Evolutionary conservation across 2,113 vertebrate species (phyloP), one percentile per base, ranked within the genome.

Genomic region (Anser cygnoides): DNA sequence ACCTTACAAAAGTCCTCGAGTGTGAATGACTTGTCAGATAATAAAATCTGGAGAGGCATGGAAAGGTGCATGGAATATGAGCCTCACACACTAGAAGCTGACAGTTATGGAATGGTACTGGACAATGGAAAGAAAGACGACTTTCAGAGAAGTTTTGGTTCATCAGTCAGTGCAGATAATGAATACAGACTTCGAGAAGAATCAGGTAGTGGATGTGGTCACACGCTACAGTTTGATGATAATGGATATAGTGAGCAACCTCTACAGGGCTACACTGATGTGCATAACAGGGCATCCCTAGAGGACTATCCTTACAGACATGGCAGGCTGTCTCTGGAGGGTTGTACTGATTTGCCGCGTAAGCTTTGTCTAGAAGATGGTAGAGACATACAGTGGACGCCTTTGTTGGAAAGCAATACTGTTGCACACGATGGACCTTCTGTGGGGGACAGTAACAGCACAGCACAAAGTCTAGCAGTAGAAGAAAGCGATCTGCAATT

Each of bases 1-100:
- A 49, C 14, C 14, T 91, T 96, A 73, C 50, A 87, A 29, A 96
- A 97, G 70, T 84, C 92, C 72, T 84, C 84, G 7, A 80, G 41
- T 18, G 29, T 91, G 35, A 97, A 90, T 92, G 78, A 95, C 73
- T 91, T 97, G 72, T 84, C 97, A 78, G 91, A 93, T 72, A 87
- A 92, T 33, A 66, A 84, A 81, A 43, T 59, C 31, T 92, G 91
- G 75, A 74, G 54, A 33, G 52, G 95, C 39, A 58, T 89, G 37
- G 84, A 92, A 84, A 92, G 14, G 62, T 74, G 44, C 73, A 74
- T 16, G 13, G 43, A 83, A 21, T 65, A 35, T 3, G 12, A 35
- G 21, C 28, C 52, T 72, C 84, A 62, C 11, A 1, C 71, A 54
- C 59, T 93, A 50, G 74, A 95, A 18, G 29, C 59, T 76, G 92